phyloP scores from a whole-genome alignment of 2,797 vertebrate species.

The Enteromius mattozi region DNA sequence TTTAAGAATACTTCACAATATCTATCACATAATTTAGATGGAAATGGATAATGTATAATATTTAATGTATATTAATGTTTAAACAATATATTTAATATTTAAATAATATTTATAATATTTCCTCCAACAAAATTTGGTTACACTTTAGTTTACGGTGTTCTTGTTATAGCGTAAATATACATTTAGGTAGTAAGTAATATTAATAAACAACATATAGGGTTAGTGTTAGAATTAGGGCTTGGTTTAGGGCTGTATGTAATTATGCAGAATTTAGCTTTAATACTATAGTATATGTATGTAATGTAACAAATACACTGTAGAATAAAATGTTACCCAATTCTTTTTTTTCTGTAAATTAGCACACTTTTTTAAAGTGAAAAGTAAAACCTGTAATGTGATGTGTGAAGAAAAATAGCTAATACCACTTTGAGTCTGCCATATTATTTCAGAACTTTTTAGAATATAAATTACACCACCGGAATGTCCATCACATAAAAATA shows the following conservation, averaged over 20 bases:
- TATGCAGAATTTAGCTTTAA: too few relatives aligned
- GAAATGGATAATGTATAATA: neutral
- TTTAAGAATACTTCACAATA: neutral
- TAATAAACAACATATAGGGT: too few relatives aligned
- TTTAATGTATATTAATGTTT: neutral
- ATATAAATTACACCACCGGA: neutral
- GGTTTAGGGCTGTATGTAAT: too few relatives aligned
- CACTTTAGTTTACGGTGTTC: too few relatives aligned
- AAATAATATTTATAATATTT: neutral
- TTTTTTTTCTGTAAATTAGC: neutral
- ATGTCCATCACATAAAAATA: neutral
- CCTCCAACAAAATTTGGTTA: neutral
- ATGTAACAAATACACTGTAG: too few relatives aligned
- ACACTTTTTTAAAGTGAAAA: neutral
- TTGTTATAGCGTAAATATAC: too few relatives aligned
- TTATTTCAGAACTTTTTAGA: neutral
- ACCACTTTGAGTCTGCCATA: neutral
- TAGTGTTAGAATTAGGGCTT: too few relatives aligned
- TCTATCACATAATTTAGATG: too few relatives aligned
- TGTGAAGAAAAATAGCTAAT: neutral
- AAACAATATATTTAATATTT: too few relatives aligned
- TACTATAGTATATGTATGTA: too few relatives aligned
- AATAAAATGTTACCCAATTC: neutral
- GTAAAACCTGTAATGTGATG: neutral
- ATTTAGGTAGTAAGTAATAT: too few relatives aligned